phyloP scores from a whole-genome alignment of 2,797 vertebrate species.

The Myoxocephalus aenaeus region DNA sequence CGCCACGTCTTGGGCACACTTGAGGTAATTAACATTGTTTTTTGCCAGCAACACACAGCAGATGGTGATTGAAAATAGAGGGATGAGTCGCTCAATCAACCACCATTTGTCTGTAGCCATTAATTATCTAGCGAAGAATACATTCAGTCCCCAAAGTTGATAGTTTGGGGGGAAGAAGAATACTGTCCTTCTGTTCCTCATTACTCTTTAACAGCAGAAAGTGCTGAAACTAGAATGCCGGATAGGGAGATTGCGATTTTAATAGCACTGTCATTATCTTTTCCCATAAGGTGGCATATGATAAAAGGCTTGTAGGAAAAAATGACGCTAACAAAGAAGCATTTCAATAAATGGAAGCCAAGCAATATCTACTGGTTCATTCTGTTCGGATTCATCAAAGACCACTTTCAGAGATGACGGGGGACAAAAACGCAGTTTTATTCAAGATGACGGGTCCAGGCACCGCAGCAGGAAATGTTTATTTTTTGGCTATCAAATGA shows the following conservation, averaged over 20 bases:
- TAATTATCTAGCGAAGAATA: conserved; percentile 88
- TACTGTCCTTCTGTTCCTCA: conserved; percentile 87
- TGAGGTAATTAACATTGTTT: conserved; percentile 87
- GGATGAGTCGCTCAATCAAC: conserved; percentile 88
- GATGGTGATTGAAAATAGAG: conserved; percentile 89
- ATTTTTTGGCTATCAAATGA: conserved; percentile 32
- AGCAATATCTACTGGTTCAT: conserved; percentile 50
- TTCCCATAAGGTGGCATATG: conserved; percentile 77
- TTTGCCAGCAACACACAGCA: conserved; percentile 82
- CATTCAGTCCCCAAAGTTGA: conserved; percentile 86
- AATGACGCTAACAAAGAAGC: conserved; percentile 43
- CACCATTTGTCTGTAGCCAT: conserved; percentile 87
- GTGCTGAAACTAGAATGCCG: conserved; percentile 76
- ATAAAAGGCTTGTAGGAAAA: conserved; percentile 58
- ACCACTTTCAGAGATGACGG: conserved; percentile 41
- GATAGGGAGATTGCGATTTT: conserved; percentile 77
- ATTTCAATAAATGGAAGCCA: conserved; percentile 53
- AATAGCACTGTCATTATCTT: conserved; percentile 79
- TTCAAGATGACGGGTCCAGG: conserved; percentile 24
- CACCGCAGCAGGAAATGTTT: conserved; percentile 23
- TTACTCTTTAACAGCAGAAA: conserved; percentile 85
- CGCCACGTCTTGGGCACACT: conserved; percentile 83
- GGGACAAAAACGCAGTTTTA: conserved; percentile 16
- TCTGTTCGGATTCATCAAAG: conserved; percentile 61
- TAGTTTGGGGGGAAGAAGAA: conserved; percentile 82